These are phyloP conservation scores for Rhamphomyia laevipes DNA, from an alignment of 2,888 invertebrate species.

Conservation along the genomic window DNA sequence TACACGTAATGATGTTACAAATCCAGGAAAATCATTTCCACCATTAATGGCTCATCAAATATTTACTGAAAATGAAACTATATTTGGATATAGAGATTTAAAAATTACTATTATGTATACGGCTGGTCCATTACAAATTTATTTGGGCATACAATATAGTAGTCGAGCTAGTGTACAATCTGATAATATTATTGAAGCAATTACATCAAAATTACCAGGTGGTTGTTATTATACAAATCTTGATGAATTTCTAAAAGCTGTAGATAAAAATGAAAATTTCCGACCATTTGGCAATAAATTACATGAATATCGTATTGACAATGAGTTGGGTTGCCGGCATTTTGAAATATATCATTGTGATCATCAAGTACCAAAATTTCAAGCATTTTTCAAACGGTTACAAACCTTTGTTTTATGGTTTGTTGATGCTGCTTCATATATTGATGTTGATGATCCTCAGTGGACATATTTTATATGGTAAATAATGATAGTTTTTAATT, in stretches of 20 bases:
- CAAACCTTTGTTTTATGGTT: conserved; percentile 91
- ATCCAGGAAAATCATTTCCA: conserved; percentile 51
- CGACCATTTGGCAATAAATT: conserved; percentile 52
- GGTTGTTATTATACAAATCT: conserved; percentile 55
- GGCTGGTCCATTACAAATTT: conserved; percentile 70
- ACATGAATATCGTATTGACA: neutral
- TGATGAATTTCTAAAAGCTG: conserved; percentile 55
- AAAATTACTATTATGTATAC: conserved; percentile 67
- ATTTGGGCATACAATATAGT: conserved; percentile 58
- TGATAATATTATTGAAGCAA: conserved; percentile 60
- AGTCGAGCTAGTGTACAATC: conserved; percentile 47
- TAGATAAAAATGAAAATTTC: conserved; percentile 64
- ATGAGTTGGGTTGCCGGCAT: conserved; percentile 31
- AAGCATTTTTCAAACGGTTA: conserved; percentile 66
- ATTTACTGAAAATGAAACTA: conserved; percentile 82
- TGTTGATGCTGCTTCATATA: conserved; percentile 91
- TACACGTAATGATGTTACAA: conserved; percentile 49
- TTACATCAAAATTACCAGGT: conserved; percentile 57
- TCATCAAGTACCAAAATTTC: conserved; percentile 57
- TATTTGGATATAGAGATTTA: conserved; percentile 86
- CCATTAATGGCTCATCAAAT: conserved; percentile 90
- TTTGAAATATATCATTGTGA: conserved; percentile 78
- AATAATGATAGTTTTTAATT: neutral
- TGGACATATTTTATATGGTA: conserved; percentile 83
- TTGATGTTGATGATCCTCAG: conserved; percentile 82